Conservation (phyloP, 2,888 invertebrate genomes). For the Ophonus ardosiacus region DNA sequence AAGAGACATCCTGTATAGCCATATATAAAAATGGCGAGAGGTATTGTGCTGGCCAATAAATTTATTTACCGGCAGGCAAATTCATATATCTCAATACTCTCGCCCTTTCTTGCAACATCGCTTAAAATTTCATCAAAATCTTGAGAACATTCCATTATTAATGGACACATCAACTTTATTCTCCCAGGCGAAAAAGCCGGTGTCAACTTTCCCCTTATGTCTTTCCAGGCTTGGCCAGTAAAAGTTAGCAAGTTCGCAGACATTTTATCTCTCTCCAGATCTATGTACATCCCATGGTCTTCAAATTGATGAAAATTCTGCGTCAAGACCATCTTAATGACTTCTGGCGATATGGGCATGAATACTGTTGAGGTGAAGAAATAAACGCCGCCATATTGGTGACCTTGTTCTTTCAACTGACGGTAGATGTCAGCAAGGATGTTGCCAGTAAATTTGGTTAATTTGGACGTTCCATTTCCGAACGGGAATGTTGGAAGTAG, state of each 20-base stretch:
- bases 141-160: conserved; percentile 72
- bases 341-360: conserved; percentile 72
- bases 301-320: conserved; percentile 23
- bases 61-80: conserved; percentile 66
- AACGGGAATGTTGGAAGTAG: conserved; percentile 70
- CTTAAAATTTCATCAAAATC: conserved; percentile 68
- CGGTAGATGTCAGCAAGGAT: conserved; percentile 69
- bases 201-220: conserved; percentile 75
- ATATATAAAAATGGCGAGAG: too few relatives aligned
- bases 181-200: conserved; percentile 77
- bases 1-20: too few relatives aligned
- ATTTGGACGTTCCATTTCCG: conserved; percentile 71
- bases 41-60: too few relatives aligned
- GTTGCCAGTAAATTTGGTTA: conserved; percentile 69
- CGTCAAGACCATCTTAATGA: conserved; percentile 69
- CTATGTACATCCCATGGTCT: conserved; percentile 55
- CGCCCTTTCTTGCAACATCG: not conserved
- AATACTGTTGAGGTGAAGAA: conserved; percentile 74
- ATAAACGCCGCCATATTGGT: conserved; percentile 73
- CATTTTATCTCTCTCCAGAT: conserved; percentile 72
- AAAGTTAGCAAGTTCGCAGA: conserved; percentile 73
- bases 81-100: conserved; percentile 65
- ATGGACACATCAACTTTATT: conserved; percentile 75
- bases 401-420: conserved; percentile 56
- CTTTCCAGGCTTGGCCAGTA: conserved; percentile 76